phyloP scores from a whole-genome alignment of 1,140 invertebrate species.

The Bradynema listronoti region DNA sequence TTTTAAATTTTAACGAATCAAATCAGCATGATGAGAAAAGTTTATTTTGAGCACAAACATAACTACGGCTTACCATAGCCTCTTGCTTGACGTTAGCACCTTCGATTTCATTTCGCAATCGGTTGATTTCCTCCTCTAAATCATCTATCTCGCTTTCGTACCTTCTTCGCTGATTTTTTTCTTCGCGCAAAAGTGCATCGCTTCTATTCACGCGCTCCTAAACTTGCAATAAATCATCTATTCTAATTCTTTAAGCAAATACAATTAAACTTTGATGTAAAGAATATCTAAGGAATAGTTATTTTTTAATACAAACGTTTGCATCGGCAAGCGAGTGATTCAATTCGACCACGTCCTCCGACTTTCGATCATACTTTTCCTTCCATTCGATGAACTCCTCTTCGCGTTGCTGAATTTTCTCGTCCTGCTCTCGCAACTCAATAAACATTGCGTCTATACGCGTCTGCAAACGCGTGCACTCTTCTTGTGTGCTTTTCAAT shows the following conservation, averaged over 20 bases:
- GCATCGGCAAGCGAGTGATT: constrained; percentile 18
- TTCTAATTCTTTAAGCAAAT: not conserved
- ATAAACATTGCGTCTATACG: constrained; percentile 14
- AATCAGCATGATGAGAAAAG: constrained; percentile 5
- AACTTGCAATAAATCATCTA: not conserved
- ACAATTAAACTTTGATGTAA: not conserved
- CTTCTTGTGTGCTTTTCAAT: constrained; percentile 11
- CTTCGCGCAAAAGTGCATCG: constrained; percentile 18
- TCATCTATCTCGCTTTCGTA: constrained; percentile 36
- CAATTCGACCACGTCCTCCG: constrained; percentile 6
- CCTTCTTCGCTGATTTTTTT: constrained; percentile 26
- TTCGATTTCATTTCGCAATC: constrained; percentile 33
- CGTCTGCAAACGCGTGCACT: constrained; percentile 8
- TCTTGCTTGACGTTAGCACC: constrained; percentile 38
- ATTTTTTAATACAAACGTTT: constrained; percentile 18
- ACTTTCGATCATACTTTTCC: constrained; percentile 12
- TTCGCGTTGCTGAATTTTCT: constrained; percentile 16
- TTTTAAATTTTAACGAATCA: not conserved
- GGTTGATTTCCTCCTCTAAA: constrained; percentile 37
- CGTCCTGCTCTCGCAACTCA: constrained; percentile 13
- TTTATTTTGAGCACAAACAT: not conserved
- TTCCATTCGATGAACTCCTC: constrained; percentile 15
- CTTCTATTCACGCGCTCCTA: constrained; percentile 11
- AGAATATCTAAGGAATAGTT: not conserved
- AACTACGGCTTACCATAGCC: constrained; percentile 28